These are phyloP conservation scores for Sisyra nigra DNA, from an alignment of 2,888 invertebrate genomes.

Conservation along the genomic window DNA sequence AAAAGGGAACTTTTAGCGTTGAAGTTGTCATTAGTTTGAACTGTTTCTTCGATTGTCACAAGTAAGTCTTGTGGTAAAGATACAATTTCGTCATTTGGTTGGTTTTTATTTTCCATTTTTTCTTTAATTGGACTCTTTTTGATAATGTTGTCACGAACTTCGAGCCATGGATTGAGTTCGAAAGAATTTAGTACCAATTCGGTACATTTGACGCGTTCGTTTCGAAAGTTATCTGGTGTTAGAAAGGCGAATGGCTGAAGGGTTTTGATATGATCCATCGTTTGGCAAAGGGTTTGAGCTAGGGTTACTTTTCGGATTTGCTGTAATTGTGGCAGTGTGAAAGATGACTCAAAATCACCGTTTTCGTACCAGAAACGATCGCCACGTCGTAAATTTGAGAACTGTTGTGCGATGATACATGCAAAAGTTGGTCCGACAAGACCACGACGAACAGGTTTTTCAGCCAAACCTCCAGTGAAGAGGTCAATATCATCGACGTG, in stretches of 20 bases:
- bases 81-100: slow-evolving; percentile 19
- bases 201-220: slow-evolving; percentile 39
- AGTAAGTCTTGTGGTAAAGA: slow-evolving; percentile 10
- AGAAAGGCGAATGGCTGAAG: slow-evolving; percentile 58
- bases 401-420: slow-evolving; percentile 77
- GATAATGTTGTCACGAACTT: slow-evolving; percentile 18
- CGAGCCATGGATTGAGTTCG: slow-evolving; percentile 44
- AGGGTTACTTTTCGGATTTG: slow-evolving; percentile 54
- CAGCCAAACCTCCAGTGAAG: slow-evolving; percentile 69
- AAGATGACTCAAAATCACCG: slow-evolving; percentile 51
- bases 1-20: too few species aligned
- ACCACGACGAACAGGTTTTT: slow-evolving; percentile 62
- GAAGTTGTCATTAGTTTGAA: too few species aligned
- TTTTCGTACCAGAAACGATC: slow-evolving; percentile 80
- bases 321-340: slow-evolving; percentile 59
- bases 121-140: background rate
- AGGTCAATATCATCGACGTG: slow-evolving; percentile 72
- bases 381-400: slow-evolving; percentile 58
- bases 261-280: slow-evolving; percentile 44
- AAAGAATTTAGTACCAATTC: slow-evolving; percentile 35
- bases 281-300: slow-evolving; percentile 55
- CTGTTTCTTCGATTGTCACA: background rate
- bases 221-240: slow-evolving; percentile 39
- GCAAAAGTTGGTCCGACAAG: slow-evolving; percentile 77
- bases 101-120: slow-evolving; percentile 15